Conservation (phyloP, 2,797 vertebrate genomes). For the Trachurus trachurus region DNA sequence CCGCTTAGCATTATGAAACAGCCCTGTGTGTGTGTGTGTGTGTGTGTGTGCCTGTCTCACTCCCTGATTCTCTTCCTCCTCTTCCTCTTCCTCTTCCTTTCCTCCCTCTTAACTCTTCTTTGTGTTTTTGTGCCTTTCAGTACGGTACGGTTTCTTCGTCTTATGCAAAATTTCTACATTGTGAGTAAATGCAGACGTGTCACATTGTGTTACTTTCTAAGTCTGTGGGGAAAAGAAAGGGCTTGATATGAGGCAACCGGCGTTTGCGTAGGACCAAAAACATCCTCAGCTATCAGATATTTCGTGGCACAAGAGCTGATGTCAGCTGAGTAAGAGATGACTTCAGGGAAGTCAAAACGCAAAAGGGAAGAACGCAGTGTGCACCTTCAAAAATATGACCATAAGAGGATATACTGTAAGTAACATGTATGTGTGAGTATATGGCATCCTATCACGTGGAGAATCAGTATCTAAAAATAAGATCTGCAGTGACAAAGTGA, state of each 20-base stretch:
- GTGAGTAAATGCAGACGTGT: conserved; percentile 25
- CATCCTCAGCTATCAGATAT: conserved; percentile 4
- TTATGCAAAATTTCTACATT: background rate
- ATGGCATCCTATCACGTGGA: too few relatives aligned
- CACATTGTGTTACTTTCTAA: conserved; percentile 2
- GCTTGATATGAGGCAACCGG: conserved; percentile 4
- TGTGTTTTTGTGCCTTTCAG: conserved; percentile 3
- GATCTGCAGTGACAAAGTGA: too few relatives aligned
- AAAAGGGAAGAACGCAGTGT: background rate
- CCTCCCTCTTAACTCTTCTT: conserved; percentile 1
- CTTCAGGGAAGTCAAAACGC: background rate
- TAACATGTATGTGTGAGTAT: too few relatives aligned
- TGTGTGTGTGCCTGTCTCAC: background rate
- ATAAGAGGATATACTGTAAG: background rate
- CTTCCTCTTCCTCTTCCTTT: too few relatives aligned
- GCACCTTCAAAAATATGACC: background rate
- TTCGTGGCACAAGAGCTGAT: background rate
- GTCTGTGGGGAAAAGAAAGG: background rate
- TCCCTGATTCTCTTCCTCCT: background rate
- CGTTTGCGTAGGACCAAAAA: background rate
- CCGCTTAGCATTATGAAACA: conserved; percentile 64
- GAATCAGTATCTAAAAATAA: background rate
- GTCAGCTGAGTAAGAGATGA: conserved; percentile 5
- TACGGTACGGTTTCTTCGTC: background rate
- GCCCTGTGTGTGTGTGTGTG: conserved; percentile 26